Percentiles rank a stretch among this genome's conserved stretches.
Conservation (phyloP, 2,113 vertebrate species). For the Thalassarche chlororhynchos region DNA sequence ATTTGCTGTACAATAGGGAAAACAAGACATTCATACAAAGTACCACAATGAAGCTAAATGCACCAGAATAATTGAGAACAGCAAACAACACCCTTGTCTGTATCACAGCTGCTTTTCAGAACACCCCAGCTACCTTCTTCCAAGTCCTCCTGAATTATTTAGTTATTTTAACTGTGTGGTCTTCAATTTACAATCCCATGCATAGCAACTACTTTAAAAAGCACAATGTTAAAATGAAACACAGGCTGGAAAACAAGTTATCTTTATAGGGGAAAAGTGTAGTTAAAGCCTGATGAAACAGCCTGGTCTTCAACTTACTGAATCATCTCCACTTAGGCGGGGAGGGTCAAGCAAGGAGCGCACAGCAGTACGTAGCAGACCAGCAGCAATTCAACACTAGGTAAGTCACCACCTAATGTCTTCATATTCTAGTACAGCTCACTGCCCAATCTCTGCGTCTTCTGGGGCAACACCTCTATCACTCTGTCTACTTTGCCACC, state of each 20-base stretch:
- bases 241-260: background rate
- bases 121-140: background rate
- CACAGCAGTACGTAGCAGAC: background rate
- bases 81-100: background rate
- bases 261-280: rapidly evolving
- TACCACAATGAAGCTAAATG: background rate
- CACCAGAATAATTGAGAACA: background rate
- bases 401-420: rapidly evolving
- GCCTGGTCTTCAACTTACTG: background rate
- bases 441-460: background rate
- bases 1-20: background rate
- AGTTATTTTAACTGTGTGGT: background rate
- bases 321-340: background rate
- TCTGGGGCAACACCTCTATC: background rate
- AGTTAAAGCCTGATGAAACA: background rate
- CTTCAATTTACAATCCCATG: background rate
- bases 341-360: background rate
- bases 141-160: background rate
- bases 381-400: too few relatives aligned
- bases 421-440: background rate
- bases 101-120: background rate
- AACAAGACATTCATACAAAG: background rate
- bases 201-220: background rate
- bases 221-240: background rate
- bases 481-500: background rate